Evolutionary conservation across 1,140 invertebrate species (phyloP).

Genomic region (Mamestra configurata): DNA sequence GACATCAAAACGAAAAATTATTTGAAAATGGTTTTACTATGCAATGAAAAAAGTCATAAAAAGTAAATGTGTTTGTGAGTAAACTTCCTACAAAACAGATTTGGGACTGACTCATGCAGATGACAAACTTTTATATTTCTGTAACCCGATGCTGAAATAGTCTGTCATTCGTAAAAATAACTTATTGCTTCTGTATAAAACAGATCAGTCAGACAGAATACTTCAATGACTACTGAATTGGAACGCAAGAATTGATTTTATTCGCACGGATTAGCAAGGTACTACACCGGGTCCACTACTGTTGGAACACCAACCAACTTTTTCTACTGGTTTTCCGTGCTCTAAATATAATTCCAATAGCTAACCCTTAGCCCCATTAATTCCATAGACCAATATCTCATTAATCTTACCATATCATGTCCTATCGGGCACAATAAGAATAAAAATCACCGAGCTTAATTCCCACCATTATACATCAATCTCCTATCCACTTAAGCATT

Average conservation of each 20-base stretch:
- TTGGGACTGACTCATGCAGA: conserved; percentile 42
- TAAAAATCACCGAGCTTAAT: conserved; percentile 54
- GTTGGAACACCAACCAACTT: not conserved
- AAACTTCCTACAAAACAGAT: conserved; percentile 52
- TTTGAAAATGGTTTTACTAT: conserved; percentile 54
- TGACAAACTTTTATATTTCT: conserved; percentile 55
- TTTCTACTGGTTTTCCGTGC: not conserved
- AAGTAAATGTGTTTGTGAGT: conserved; percentile 37
- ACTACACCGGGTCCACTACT: not conserved
- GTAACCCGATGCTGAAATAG: conserved; percentile 44
- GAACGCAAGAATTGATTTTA: not conserved
- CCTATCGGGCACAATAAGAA: conserved; percentile 36
- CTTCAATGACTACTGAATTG: not conserved
- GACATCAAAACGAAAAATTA: conserved; percentile 57
- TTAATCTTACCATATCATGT: conserved; percentile 16
- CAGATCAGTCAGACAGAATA: not conserved
- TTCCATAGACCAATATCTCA: conserved; percentile 35
- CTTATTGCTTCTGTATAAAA: not conserved
- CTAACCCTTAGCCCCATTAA: not conserved
- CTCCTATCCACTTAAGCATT: conserved; percentile 64
- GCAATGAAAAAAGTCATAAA: conserved; percentile 59
- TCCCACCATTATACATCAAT: conserved; percentile 69
- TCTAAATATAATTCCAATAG: not conserved
- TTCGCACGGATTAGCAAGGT: not conserved
- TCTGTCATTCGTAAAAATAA: conserved; percentile 43